phyloP scores from a whole-genome alignment of 2,888 invertebrate species.

The Ectropis crepuscularia region DNA sequence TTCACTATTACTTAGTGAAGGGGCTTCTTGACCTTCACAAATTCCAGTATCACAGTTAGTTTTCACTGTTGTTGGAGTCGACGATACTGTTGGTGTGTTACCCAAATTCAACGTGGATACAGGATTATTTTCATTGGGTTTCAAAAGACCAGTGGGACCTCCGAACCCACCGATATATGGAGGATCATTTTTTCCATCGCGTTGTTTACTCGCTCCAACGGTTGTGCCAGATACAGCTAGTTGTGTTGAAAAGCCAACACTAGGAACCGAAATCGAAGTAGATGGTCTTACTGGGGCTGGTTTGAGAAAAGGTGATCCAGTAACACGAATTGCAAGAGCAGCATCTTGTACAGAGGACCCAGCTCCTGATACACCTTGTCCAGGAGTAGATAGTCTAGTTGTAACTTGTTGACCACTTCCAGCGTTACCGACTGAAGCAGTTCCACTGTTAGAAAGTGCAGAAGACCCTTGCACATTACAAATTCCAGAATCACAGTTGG shows the following conservation, averaged over 20 bases:
- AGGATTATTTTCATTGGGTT: conserved; percentile 56
- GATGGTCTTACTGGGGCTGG: neutral
- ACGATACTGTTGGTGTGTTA: conserved; percentile 8
- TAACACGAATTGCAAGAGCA: too few relatives aligned
- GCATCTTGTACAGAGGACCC: too few relatives aligned
- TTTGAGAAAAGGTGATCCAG: too few relatives aligned
- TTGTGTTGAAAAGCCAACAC: conserved; percentile 25
- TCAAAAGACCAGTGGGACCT: conserved; percentile 59
- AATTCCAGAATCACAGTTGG: conserved; percentile 27
- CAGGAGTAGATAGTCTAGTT: too few relatives aligned
- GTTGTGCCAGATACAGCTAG: too few relatives aligned
- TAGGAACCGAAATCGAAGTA: neutral
- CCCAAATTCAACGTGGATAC: conserved; percentile 31
- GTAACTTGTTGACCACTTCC: neutral
- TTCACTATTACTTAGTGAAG: conserved; percentile 19
- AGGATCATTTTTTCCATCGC: conserved; percentile 44
- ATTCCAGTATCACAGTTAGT: conserved; percentile 36
- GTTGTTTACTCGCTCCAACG: conserved; percentile 12
- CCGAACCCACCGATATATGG: conserved; percentile 61
- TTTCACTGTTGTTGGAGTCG: conserved; percentile 9
- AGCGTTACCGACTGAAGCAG: conserved; percentile 21
- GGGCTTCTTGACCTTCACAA: conserved; percentile 24
- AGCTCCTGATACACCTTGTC: too few relatives aligned
- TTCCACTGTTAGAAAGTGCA: neutral
- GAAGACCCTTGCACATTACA: conserved; percentile 5